Evolutionary conservation across 2,113 vertebrate genomes (phyloP).

Genomic region (Erythrolamprus reginae): DNA sequence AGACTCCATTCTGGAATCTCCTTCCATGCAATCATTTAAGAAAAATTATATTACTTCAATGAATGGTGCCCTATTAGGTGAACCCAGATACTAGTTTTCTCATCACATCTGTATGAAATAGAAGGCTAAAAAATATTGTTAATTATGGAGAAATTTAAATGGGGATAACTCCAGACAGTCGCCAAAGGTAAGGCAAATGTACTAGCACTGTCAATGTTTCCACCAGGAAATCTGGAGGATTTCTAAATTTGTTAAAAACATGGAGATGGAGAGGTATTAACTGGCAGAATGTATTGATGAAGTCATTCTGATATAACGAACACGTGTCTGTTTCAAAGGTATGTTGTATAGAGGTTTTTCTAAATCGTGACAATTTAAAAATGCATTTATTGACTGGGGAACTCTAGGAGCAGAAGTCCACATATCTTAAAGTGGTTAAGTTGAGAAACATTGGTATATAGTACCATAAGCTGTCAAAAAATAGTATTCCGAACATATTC

Average conservation of each 20-base stretch:
- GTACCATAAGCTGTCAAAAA: conserved; percentile 26
- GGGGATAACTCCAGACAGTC: background rate
- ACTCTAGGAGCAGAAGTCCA: background rate
- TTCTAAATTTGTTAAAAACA: conserved; percentile 7
- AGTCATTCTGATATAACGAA: conserved; percentile 17
- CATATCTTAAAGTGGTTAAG: background rate
- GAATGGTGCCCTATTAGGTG: background rate
- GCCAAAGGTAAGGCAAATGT: background rate
- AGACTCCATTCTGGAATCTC: background rate
- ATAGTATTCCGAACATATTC: conserved; percentile 39
- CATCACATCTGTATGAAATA: background rate
- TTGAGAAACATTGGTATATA: background rate
- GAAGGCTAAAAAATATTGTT: background rate
- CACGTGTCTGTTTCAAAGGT: background rate
- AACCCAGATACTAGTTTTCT: background rate
- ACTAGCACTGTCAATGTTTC: background rate
- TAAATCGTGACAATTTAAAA: background rate
- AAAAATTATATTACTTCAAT: background rate
- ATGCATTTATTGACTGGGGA: background rate
- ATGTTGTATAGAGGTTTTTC: background rate
- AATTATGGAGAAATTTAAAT: background rate
- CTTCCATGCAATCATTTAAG: background rate
- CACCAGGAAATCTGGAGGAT: background rate
- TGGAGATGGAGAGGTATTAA: background rate
- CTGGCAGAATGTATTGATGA: conserved; percentile 3